Base-by-base conservation (phyloP, 2,888 invertebrate genomes). In the Andrena bicolor region DNA sequence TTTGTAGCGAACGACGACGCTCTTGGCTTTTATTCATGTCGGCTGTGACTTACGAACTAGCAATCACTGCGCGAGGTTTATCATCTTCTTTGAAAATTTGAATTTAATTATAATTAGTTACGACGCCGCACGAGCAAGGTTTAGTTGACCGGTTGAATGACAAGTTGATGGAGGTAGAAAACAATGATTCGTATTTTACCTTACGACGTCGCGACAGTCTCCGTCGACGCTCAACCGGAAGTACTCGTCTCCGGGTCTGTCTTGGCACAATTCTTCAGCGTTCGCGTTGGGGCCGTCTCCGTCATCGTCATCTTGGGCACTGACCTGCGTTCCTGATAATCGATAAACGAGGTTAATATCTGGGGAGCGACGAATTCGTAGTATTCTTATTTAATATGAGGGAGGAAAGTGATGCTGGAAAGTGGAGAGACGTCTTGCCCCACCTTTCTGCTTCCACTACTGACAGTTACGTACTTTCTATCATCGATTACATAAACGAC, bases 171-270 rank as follows among this genome's bases (percentile, higher is more conserved):
- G 41, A 16, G 41, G 5, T 4, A 4, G n/a, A 1, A 7, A 26
- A 48, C 2, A 48, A 20, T 48, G 30, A 10, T 35, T 35, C 8
- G 20, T 16, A 23, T 48, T 76, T 95, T 95, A 98, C 97, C 98
- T 98, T 92, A 98, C 98, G 89, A 98, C 98, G 94, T 98, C 98
- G 90, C 98, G 96, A 94, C 98, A 98, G 94, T 98, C 98, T 85
- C 97, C 97, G 32, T 97, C 97, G 70, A 96, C 96, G 87, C 96
- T 95, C 89, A 98, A 95, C 87, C 98, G 96, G 95, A 98, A 98
- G 95, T 98, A 98, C 94, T 98, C 98, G 92, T 98, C 98, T 23
- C 97, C 97, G 3, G 98, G 97, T 90, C 98, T 96, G 91, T 97
- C 97, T 87, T 97, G 96, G 94, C 98, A 98, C 70, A 98, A 95